Percentiles rank a stretch among this genome's conserved stretches.
Conservation (phyloP, 1,140 invertebrate genomes). For the Acromyrmex charruanus region DNA sequence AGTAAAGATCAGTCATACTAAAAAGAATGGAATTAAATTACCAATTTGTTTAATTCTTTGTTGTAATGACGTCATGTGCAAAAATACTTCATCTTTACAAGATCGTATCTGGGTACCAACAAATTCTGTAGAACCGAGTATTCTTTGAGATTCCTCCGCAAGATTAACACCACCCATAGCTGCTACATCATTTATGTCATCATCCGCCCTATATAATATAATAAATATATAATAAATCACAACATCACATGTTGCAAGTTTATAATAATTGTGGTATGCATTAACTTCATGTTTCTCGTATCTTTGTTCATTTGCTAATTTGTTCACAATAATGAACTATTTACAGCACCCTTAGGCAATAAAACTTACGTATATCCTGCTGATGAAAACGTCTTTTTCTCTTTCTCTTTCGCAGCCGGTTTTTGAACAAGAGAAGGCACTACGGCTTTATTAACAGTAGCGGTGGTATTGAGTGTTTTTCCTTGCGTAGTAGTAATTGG, state of each 20-base stretch:
- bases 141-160: conserved; percentile 97
- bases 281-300: neutral
- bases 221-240: neutral
- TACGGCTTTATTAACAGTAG: conserved; percentile 84
- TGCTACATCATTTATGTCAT: conserved; percentile 99
- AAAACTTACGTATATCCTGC: conserved; percentile 86
- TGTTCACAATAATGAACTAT: neutral
- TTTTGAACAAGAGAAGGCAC: conserved; percentile 86
- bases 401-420: conserved; percentile 88
- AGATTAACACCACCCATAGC: conserved; percentile 99
- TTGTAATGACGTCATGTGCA: conserved; percentile 92
- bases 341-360: neutral
- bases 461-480: conserved; percentile 82
- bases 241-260: neutral
- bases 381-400: conserved; percentile 89
- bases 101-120: conserved; percentile 98
- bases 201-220: conserved; percentile 89
- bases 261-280: neutral
- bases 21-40: conserved; percentile 83
- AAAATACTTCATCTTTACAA: conserved; percentile 97
- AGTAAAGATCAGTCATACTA: neutral
- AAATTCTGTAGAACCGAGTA: conserved; percentile 97
- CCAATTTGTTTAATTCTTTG: conserved; percentile 92
- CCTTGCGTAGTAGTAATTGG: conserved; percentile 79
- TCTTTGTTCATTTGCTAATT: neutral